Evolutionary conservation across 2,888 invertebrate species (phyloP), one percentile per base, ranked within the genome.

Genomic region (Syrphus vitripennis): DNA sequence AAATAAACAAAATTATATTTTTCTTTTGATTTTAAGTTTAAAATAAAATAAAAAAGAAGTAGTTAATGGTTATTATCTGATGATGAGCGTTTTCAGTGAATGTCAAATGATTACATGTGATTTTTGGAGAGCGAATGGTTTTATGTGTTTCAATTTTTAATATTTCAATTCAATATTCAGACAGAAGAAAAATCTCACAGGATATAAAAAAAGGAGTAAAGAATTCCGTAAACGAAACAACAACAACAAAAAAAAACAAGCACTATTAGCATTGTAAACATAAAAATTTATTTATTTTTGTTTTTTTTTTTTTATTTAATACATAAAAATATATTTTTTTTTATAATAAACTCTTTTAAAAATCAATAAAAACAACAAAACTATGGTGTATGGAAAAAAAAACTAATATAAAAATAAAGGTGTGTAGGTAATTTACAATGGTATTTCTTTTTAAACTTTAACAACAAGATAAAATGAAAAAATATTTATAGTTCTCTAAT

Each of bases 51-150:
- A 59, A 71, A 74, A 45, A n/a, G n/a, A n/a, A n/a, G n/a, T n/a
- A n/a, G n/a, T n/a, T 45, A 50, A 84, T 84, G 76, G 61, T 83
- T 57, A 45, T 55, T 76, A 76, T 80, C 42, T 72, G 76, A 81
- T 77, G 81, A 86, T 86, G 81, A 86, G 84, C 84, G 84, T 86
- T 86, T 86, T 86, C 84, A 86, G 84, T 86, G 84, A 59, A 86
- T 81, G 77, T 80, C 80, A 67, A 69, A 86, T 86, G 84, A 86
- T 86, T 63, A 81, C 45, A 77, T 86, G 77, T 79, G 79, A 69
- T 81, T 67, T 67, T 67, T 67, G 65, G 48, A 55, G 61, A 69
- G 76, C 81, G 84, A 86, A 81, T 86, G 84, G 77, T 71, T 63
- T 67, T 40, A 50, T 53, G 45, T 69, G 31, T 37, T 34, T 77